Conservation (phyloP, 2,888 invertebrate genomes). For the Pimpla rufipes region DNA sequence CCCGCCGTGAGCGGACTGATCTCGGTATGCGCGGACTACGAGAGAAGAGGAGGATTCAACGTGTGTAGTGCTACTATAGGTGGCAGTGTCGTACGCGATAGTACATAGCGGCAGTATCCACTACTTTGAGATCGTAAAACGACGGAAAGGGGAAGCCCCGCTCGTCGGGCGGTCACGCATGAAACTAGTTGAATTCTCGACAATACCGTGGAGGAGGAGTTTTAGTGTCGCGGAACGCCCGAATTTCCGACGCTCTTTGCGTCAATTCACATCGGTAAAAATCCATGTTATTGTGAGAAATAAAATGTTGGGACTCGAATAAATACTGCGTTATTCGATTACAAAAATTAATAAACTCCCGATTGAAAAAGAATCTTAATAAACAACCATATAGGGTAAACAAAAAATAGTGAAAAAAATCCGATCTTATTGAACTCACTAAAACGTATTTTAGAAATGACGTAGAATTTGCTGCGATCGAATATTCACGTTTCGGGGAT, state of each 20-base stretch:
- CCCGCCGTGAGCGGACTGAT: constrained; percentile 34
- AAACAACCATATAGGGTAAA: too few species aligned
- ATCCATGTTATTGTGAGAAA: not conserved
- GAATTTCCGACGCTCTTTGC: not conserved
- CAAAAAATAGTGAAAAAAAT: too few species aligned
- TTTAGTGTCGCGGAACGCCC: not conserved
- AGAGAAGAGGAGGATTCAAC: constrained; percentile 35
- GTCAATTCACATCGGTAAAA: not conserved
- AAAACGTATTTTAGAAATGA: not conserved
- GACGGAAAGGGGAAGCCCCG: constrained; percentile 22
- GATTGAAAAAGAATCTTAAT: too few species aligned
- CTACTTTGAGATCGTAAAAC: constrained; percentile 53
- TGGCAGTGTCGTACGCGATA: not conserved
- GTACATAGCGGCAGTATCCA: constrained; percentile 19
- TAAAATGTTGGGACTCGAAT: not conserved
- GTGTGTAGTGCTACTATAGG: constrained; percentile 29
- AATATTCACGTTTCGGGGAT: not conserved
- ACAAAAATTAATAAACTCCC: too few species aligned
- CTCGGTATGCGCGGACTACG: constrained; percentile 40
- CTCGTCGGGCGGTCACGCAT: constrained; percentile 25
- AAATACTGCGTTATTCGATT: not conserved
- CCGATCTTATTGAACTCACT: not conserved
- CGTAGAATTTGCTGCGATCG: not conserved
- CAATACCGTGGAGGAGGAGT: not conserved
- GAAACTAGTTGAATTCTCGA: constrained; percentile 37